Evolutionary conservation across 1,140 invertebrate species (phyloP), one percentile per base, ranked within the genome.

Genomic region (Pteromalus puparum): DNA sequence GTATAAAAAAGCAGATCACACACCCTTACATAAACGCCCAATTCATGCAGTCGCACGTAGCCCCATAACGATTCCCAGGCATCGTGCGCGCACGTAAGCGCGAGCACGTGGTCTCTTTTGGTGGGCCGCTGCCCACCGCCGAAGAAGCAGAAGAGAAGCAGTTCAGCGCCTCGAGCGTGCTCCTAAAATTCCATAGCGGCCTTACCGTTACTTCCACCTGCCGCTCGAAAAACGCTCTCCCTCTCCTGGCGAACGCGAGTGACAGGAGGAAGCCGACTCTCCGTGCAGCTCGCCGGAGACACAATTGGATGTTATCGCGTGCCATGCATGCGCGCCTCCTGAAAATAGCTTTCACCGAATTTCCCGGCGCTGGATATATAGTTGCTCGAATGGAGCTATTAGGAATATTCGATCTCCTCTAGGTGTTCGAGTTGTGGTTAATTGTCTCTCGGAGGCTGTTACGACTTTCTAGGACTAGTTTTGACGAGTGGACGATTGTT

Each of bases 181-280:
- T 78, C 76, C 53, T 78, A 78, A 78, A 78, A 65, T 78, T 34
- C 76, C 76, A 53, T 65, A 46, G 48, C 53, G 53, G 28, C 53
- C 53, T 67, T 78, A 78, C 76, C 76, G 76, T 78, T 78, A 67
- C 79, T 72, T 81, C 68, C 79, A 81, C 67, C 79, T 72, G 67
- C 28, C 61, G 67, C 28, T 61, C 53, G 53, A 61, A 61, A 53
- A 61, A 61, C 21, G 53, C 53, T 61, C 53, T 61, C 53, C 53
- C 53, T 61, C 53, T n/a, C 26, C 26, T 42, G 10, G 4, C n/a
- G 38, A 42, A 42, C 38, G 10, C 13, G 13, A 48, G 46, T 48
- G 13, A 48, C 46, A 48, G 46, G 46, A 48, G 46, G 46, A 48
- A 48, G 46, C 1, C 73, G 38, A 38, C 10, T 42, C 38, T 42